Evolutionary conservation across 2,888 invertebrate species (phyloP).

Genomic region (Branchinecta sandiegonensis): DNA sequence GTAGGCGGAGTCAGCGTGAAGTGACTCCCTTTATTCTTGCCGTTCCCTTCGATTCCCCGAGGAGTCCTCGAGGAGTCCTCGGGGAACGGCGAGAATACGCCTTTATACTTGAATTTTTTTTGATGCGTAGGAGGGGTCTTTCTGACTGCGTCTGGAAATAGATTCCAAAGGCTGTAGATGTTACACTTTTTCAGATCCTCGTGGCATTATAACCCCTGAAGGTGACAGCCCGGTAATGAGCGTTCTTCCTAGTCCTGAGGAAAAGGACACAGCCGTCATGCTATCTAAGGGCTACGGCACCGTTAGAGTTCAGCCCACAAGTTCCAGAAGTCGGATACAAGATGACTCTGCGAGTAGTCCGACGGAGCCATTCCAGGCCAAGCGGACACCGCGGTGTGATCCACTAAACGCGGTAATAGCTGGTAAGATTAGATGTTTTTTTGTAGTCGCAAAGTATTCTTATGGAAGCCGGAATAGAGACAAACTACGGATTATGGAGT

Average conservation of each 20-base stretch:
- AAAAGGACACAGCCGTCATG: slow-evolving; percentile 11
- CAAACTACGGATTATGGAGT: no score
- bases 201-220: not conserved
- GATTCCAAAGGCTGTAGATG: no score
- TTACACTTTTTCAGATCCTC: not conserved
- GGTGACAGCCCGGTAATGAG: not conserved
- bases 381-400: not conserved
- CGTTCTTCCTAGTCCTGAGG: slow-evolving; percentile 1
- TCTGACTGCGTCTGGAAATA: no score
- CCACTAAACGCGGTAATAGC: not conserved
- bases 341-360: slow-evolving; percentile 9
- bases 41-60: no score
- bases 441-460: not conserved
- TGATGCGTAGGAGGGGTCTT: no score
- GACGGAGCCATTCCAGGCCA: not conserved
- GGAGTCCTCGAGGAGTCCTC: no score
- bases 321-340: not conserved
- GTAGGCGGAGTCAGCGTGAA: no score
- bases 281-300: not conserved
- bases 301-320: not conserved
- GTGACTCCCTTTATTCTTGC: no score
- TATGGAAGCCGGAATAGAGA: no score
- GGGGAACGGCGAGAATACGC: no score
- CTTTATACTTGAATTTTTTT: no score
- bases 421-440: not conserved